Conservation (phyloP, 2,113 vertebrate genomes). For the Dinomys branickii region DNA sequence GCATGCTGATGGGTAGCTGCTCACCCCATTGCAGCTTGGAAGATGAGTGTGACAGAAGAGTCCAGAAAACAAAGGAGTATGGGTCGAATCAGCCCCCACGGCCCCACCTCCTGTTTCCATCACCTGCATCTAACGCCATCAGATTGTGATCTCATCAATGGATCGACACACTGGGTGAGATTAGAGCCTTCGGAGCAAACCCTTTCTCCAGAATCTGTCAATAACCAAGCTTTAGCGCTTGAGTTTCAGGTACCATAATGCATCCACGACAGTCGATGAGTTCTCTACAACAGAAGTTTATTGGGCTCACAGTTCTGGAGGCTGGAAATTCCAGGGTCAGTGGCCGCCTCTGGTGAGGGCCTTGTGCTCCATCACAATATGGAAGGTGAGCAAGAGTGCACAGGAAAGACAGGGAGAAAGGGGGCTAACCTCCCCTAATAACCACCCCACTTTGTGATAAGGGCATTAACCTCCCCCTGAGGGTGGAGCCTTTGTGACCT, state of each 20-base stretch:
- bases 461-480: neutral
- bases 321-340: neutral
- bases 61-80: neutral
- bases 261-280: neutral
- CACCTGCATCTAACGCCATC: neutral
- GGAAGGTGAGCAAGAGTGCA: neutral
- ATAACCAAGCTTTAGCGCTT: neutral
- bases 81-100: neutral
- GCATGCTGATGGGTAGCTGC: neutral
- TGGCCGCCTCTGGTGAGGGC: neutral
- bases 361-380: neutral
- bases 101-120: neutral
- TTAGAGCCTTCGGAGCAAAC: neutral
- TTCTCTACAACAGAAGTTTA: neutral
- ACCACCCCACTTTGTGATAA: neutral
- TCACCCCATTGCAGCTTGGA: neutral
- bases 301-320: neutral
- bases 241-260: neutral
- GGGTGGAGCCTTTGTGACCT: neutral
- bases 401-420: neutral
- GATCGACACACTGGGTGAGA: neutral
- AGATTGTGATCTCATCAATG: neutral
- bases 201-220: neutral
- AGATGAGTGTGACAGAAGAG: neutral
- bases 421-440: neutral